Percentiles rank a stretch among this genome's conserved stretches.
These are phyloP conservation scores for Anastrepha ludens DNA, from an alignment of 1,140 invertebrate species.

Conservation along the genomic window DNA sequence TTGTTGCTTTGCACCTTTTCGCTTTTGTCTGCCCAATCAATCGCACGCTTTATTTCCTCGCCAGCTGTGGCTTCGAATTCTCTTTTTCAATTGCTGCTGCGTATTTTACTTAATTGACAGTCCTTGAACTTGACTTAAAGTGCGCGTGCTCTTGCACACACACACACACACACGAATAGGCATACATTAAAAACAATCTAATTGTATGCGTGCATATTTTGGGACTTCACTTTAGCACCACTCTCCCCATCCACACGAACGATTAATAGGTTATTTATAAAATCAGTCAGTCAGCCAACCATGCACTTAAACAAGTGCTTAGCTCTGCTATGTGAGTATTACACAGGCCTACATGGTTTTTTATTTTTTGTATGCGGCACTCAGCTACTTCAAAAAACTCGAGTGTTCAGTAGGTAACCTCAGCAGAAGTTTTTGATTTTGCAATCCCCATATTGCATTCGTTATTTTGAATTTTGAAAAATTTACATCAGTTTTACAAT, in stretches of 20 bases:
- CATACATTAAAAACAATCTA: neutral
- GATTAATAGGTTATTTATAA: neutral
- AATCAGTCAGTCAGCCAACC: neutral
- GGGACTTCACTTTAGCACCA: neutral
- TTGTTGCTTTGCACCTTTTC: neutral
- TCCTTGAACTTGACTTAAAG: constrained; percentile 73
- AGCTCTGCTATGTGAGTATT: neutral
- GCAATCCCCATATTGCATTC: too few species aligned
- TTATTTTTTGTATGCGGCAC: too few species aligned
- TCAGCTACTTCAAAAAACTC: too few species aligned
- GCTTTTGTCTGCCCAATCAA: neutral
- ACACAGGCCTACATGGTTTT: too few species aligned
- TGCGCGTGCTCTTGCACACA: constrained; percentile 56
- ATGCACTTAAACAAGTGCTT: neutral
- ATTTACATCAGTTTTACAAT: too few species aligned
- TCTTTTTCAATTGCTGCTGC: constrained; percentile 48
- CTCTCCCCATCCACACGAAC: neutral
- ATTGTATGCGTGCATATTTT: constrained; percentile 1
- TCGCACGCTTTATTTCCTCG: neutral
- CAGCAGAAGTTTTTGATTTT: too few species aligned
- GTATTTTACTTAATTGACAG: constrained; percentile 73
- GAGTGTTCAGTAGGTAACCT: too few species aligned
- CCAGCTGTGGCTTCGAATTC: neutral
- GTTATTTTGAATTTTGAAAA: too few species aligned
- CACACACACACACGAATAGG: neutral